phyloP scores from a whole-genome alignment of 2,888 invertebrate genomes.

The Andrena bucephala region DNA sequence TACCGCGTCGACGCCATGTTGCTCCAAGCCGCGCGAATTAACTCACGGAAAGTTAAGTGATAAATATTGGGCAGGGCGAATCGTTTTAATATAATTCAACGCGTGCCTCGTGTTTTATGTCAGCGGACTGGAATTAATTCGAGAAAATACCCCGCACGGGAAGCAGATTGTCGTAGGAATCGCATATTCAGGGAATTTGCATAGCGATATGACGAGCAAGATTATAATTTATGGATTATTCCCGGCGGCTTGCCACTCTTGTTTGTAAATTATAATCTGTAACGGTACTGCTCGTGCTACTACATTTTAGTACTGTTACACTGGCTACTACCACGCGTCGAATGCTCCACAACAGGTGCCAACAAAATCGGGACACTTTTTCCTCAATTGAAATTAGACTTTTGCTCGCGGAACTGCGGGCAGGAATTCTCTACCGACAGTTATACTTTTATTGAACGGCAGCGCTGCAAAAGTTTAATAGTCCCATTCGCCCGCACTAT shows the following conservation, averaged over 20 bases:
- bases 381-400: neutral
- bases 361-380: neutral
- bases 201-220: neutral
- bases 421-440: neutral
- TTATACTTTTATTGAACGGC: too few relatives aligned
- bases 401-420: neutral
- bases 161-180: neutral
- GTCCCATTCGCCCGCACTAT: too few relatives aligned
- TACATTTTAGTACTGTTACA: conserved; percentile 45
- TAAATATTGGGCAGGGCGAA: neutral
- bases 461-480: too few relatives aligned
- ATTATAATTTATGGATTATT: conserved; percentile 38
- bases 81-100: neutral
- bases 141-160: neutral
- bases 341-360: neutral
- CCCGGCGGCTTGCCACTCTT: conserved; percentile 13
- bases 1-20: neutral
- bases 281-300: conserved; percentile 40
- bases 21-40: neutral
- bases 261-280: conserved; percentile 42
- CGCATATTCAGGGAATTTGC: neutral
- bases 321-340: conserved; percentile 17
- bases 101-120: neutral
- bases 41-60: neutral
- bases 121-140: neutral